Base-by-base conservation (phyloP, 2,113 vertebrate species). In the Thunnus thynnus region DNA sequence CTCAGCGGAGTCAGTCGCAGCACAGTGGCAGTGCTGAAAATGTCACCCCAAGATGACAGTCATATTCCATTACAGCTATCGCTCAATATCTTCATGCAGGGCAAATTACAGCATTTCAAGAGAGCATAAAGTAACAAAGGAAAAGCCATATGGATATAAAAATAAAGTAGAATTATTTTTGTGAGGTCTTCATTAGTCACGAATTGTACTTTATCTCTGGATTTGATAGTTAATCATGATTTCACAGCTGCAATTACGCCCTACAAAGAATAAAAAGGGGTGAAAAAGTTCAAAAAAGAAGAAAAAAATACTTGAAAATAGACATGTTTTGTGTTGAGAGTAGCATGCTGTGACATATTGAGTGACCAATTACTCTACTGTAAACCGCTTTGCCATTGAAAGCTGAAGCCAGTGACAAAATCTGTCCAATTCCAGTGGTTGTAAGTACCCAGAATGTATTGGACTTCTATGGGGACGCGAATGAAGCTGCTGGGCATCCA, bases 11-110 rank as follows among this genome's bases (percentile, higher is more conserved):
- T 91, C 84, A 71, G 88, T 69, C 67, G 62, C 84, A 76, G 86
- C 91, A 80, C 91, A 89, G 92, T 92, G 88, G 90, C 88, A 84
- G 92, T 50, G 85, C 94, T 91, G 90, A 86, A 93, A 91, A 83
- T 88, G 92, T 93, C 90, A 90, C 92, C 89, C 84, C 79, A 48
- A 88, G 90, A 90, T 89, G 87, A 91, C 89, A 89, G 87, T 89
- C 84, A 58, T 91, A 89, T 92, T 92, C 91, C 88, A 92, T 92
- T 90, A 91, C 87, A 88, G 89, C 88, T 72, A 92, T 90, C 87
- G 80, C 89, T 93, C 92, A 86, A 93, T 93, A 92, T 86, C 86
- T 63, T 83, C 91, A 91, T 22, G 88, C 86, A 16, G 86, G 73
- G 91, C 88, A 89, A 92, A 93, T 93, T 84, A 76, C 76, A 82